phyloP scores from a whole-genome alignment of 2,888 invertebrate genomes.

The Yponomeuta plumbellus region DNA sequence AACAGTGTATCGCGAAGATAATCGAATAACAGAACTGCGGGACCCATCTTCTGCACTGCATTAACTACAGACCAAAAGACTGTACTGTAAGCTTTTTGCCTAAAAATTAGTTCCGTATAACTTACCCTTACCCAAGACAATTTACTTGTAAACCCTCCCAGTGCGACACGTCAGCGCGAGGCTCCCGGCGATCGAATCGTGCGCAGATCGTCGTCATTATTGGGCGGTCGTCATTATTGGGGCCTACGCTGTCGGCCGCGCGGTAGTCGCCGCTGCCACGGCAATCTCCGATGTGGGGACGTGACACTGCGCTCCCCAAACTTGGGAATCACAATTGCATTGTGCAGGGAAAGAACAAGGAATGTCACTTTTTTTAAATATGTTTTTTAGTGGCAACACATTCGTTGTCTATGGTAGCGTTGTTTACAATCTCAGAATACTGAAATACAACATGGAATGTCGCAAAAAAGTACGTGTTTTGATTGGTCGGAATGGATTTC shows the following conservation, averaged over 20 bases:
- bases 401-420: too few relatives aligned
- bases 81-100: too few relatives aligned
- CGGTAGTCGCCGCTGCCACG: conserved; percentile 13
- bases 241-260: conserved; percentile 7
- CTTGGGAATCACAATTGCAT: not conserved
- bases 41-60: too few relatives aligned
- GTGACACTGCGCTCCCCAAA: conserved; percentile 13
- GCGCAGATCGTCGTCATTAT: conserved; percentile 13
- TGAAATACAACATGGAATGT: too few relatives aligned
- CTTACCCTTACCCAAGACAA: conserved; percentile 2
- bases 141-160: conserved; percentile 10
- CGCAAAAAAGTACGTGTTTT: too few relatives aligned
- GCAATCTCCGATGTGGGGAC: not conserved
- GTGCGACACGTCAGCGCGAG: conserved; percentile 11
- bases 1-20: too few relatives aligned
- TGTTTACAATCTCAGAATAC: too few relatives aligned
- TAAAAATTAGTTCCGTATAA: not conserved
- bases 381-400: too few relatives aligned
- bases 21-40: too few relatives aligned
- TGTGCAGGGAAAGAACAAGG: too few relatives aligned
- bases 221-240: not conserved
- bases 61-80: too few relatives aligned
- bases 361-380: not conserved
- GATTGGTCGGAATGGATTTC: too few relatives aligned
- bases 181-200: conserved; percentile 14